Evolutionary conservation across 2,888 invertebrate genomes (phyloP).

Genomic region (Coelopa pilipes): DNA sequence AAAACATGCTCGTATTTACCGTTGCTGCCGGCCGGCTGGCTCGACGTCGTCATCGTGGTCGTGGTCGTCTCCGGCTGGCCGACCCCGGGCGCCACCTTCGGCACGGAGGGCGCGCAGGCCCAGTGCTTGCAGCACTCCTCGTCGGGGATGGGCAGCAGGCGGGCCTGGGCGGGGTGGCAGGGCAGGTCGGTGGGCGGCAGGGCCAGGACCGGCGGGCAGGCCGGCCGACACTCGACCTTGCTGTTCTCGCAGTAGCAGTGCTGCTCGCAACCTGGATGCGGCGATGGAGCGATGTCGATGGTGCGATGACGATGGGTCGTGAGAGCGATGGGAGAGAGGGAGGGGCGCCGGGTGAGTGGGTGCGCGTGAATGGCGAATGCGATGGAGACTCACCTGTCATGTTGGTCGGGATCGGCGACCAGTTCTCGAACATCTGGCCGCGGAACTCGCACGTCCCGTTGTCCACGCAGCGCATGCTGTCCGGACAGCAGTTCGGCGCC

Average conservation of each 20-base stretch:
- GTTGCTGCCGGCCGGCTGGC: slow-evolving; percentile 38
- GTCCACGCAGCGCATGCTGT: slow-evolving; percentile 80
- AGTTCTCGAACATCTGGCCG: slow-evolving; percentile 74
- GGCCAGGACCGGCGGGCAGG: slow-evolving; percentile 81
- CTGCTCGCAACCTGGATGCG: slow-evolving; percentile 79
- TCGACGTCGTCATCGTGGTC: slow-evolving; percentile 31
- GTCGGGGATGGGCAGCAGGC: slow-evolving; percentile 74
- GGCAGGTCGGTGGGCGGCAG: slow-evolving; percentile 79
- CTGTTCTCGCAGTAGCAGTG: slow-evolving; percentile 90
- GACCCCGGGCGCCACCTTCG: slow-evolving; percentile 44
- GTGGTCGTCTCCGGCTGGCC: not conserved
- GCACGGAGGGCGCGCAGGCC: slow-evolving; percentile 71
- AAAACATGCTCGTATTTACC: slow-evolving; percentile 54
- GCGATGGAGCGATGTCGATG: not conserved
- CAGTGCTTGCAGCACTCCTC: slow-evolving; percentile 89
- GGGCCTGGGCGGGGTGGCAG: slow-evolving; percentile 77
- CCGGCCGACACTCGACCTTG: slow-evolving; percentile 83
- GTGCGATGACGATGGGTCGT: not conserved
- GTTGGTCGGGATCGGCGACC: slow-evolving; percentile 82
- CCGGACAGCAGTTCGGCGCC: slow-evolving; percentile 84
- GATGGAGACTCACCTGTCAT: slow-evolving; percentile 69
- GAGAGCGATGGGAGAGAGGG: not conserved
- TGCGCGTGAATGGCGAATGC: too few relatives aligned
- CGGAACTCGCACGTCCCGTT: slow-evolving; percentile 85
- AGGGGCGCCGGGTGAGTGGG: too few relatives aligned